Evolutionary conservation across 2,888 invertebrate species (phyloP).

Genomic region (Ferrisia virgata): DNA sequence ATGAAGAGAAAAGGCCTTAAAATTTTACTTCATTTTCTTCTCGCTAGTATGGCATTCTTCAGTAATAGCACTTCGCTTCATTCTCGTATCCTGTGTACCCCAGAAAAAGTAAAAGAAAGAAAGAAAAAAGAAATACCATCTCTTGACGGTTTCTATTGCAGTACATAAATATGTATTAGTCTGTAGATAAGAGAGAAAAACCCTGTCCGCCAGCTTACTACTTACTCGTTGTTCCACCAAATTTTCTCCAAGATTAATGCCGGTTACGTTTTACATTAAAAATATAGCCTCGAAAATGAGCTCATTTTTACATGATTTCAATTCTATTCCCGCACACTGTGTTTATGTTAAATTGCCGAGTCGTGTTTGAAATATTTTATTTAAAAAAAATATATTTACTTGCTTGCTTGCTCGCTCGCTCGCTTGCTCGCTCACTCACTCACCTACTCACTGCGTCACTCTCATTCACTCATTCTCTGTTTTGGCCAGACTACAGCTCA

Average conservation of each 20-base stretch:
- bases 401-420: too few species aligned
- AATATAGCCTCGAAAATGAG: constrained; percentile 24
- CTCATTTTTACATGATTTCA: constrained; percentile 25
- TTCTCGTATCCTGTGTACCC: too few species aligned
- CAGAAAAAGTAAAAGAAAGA: neutral
- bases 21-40: neutral
- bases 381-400: neutral
- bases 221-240: neutral
- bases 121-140: neutral
- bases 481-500: neutral
- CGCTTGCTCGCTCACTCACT: too few species aligned
- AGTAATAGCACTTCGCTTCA: neutral
- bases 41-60: neutral
- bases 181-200: neutral
- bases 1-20: neutral
- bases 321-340: constrained; percentile 5
- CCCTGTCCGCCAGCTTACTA: neutral
- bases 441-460: too few species aligned
- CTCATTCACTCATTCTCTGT: neutral
- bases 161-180: constrained; percentile 25
- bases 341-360: neutral
- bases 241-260: constrained; percentile 30
- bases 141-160: constrained; percentile 5
- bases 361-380: constrained; percentile 26
- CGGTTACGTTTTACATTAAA: constrained; percentile 23